Conservation (phyloP, 2,797 vertebrate species). For the Kryptolebias ocellatus region DNA sequence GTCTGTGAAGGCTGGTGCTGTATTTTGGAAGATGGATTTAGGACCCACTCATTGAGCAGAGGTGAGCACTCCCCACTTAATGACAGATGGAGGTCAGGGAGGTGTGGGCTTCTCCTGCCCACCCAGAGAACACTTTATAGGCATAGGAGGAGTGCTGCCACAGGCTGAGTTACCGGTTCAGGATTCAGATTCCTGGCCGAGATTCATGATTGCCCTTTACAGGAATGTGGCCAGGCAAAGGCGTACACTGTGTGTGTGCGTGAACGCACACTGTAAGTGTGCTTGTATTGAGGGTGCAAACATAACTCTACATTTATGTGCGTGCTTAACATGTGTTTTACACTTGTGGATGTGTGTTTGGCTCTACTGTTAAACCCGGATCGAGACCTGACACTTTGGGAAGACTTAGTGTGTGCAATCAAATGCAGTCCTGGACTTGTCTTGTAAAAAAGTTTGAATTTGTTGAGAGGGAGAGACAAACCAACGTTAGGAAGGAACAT, state of each 20-base stretch:
- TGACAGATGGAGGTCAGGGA: conserved; percentile 83
- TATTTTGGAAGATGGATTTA: conserved; percentile 69
- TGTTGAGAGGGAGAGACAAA: conserved; percentile 76
- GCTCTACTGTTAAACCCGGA: conserved; percentile 56
- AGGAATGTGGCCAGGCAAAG: conserved; percentile 78
- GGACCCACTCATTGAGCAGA: conserved; percentile 51
- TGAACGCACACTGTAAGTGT: conserved; percentile 9
- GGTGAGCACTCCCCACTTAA: conserved; percentile 65
- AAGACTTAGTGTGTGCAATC: conserved; percentile 66
- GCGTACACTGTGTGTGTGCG: conserved; percentile 18
- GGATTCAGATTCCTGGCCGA: conserved; percentile 73
- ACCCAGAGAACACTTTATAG: conserved; percentile 80
- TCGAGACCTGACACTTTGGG: conserved; percentile 68
- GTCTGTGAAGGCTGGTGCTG: conserved; percentile 26
- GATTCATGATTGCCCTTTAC: conserved; percentile 79
- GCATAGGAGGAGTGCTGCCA: conserved; percentile 77
- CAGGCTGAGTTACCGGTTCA: conserved; percentile 66
- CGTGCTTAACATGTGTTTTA: conserved; percentile 16
- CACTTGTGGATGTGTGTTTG: conserved; percentile 27
- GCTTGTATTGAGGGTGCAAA: conserved; percentile 4
- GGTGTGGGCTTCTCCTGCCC: conserved; percentile 72
- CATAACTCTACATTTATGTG: conserved; percentile 15
- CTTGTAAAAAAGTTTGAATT: conserved; percentile 70
- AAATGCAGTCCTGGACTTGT: conserved; percentile 57
- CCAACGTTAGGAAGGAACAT: conserved; percentile 74